Percentiles rank a stretch among this genome's conserved stretches.
Conservation (phyloP, 2,113 vertebrate genomes). For the Perca schrenkii region DNA sequence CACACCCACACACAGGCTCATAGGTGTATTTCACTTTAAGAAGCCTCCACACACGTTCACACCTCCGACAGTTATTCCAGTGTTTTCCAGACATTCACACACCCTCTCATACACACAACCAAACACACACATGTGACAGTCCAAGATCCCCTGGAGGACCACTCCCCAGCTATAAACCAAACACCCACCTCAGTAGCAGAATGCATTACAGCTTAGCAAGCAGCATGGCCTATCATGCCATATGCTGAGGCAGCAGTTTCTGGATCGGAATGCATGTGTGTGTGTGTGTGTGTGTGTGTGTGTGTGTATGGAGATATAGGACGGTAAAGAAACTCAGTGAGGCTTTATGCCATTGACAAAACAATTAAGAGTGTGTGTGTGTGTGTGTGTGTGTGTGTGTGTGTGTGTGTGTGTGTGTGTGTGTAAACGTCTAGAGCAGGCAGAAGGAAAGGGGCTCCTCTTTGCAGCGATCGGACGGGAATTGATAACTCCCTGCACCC, state of each 20-base stretch:
- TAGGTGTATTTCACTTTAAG: conserved; percentile 2
- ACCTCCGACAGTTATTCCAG: background rate
- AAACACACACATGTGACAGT: conserved; percentile 16
- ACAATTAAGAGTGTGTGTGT: conserved; percentile 35
- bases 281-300: no score
- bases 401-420: background rate
- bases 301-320: conserved; percentile 18
- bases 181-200: conserved; percentile 39
- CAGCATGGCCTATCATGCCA: background rate
- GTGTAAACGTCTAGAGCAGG: background rate
- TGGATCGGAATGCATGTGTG: conserved; percentile 18
- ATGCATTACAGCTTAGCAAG: conserved; percentile 43
- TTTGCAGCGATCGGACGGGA: background rate
- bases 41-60: background rate
- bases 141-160: conserved; percentile 23
- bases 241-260: conserved; percentile 64
- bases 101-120: background rate
- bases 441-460: background rate
- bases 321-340: conserved; percentile 7
- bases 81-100: conserved; percentile 11
- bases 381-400: background rate
- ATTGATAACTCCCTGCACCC: conserved; percentile 26
- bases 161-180: conserved; percentile 2
- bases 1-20: background rate
- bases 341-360: conserved; percentile 57